Evolutionary conservation across 2,797 vertebrate species (phyloP).

Genomic region (Enteromius anoplus): DNA sequence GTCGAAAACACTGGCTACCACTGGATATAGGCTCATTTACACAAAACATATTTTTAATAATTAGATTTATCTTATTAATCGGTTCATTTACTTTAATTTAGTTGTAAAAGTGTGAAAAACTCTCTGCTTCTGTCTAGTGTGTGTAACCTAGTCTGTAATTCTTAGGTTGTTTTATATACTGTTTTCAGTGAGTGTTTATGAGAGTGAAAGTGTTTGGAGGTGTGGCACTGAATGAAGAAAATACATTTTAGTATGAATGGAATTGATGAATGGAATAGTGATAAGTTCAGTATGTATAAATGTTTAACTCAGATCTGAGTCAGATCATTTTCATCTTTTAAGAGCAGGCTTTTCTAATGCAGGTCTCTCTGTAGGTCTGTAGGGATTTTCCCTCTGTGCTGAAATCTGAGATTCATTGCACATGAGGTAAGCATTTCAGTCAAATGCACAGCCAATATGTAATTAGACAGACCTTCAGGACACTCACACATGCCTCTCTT

Average conservation of each 20-base stretch:
- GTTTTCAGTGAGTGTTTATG: not conserved
- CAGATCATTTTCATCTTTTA: constrained; percentile 32
- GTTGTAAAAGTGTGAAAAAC: not conserved
- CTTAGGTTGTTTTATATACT: not conserved
- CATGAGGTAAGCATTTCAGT: constrained; percentile 60
- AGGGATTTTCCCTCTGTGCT: constrained; percentile 69
- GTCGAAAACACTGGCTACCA: not conserved
- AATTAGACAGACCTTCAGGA: constrained; percentile 74
- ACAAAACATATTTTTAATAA: not conserved
- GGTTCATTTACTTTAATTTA: no score
- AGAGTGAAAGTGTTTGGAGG: not conserved
- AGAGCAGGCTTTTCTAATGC: constrained; percentile 2
- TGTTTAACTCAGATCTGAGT: constrained; percentile 1
- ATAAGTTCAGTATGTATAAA: not conserved
- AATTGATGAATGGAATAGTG: constrained; percentile 6
- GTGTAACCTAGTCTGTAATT: not conserved
- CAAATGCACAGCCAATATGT: constrained; percentile 64
- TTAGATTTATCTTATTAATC: no score
- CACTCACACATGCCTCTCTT: constrained; percentile 57
- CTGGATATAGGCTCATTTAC: not conserved
- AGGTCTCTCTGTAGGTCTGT: constrained; percentile 46
- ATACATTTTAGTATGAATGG: not conserved
- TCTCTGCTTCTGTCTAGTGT: not conserved
- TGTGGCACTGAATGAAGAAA: not conserved
- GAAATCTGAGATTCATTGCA: constrained; percentile 70